Evolutionary conservation across 30 jellyfish, hydroid and myxozoan species (phyloP).

Genomic region (Haliclystus octoradiatus): DNA sequence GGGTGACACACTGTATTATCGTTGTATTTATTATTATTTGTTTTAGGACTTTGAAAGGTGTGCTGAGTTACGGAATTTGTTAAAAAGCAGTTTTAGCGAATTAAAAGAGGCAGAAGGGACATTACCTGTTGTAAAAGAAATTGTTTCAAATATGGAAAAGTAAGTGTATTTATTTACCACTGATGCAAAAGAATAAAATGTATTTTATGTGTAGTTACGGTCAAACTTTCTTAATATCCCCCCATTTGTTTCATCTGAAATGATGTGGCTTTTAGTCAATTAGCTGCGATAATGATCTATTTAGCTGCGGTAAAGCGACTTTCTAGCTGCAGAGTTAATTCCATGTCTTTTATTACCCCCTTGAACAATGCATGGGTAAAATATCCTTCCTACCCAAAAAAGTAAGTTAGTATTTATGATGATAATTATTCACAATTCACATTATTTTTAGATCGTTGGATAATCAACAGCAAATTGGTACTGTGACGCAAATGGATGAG

Average conservation of each 20-base stretch:
- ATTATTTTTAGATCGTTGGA: conserved; percentile 46
- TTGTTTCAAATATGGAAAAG: conserved; percentile 84
- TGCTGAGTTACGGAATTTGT: conserved; percentile 37
- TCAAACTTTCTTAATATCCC: too few species aligned
- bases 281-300: too few species aligned
- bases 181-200: too few species aligned
- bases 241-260: too few species aligned
- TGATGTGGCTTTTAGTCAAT: too few species aligned
- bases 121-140: conserved; percentile 71
- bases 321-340: too few species aligned
- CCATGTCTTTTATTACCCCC: too few species aligned
- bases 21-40: too few species aligned
- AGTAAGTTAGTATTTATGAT: not conserved
- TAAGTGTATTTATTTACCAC: conserved; percentile 5
- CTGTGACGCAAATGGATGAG: conserved; percentile 38
- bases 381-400: not conserved
- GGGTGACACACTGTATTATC: too few species aligned
- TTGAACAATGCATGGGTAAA: not conserved
- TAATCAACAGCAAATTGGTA: conserved; percentile 24
- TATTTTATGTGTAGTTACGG: too few species aligned
- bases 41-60: conserved; percentile 67
- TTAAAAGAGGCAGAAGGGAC: conserved; percentile 62
- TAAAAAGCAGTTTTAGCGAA: conserved; percentile 52
- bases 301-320: too few species aligned
- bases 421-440: too few species aligned